Percentiles rank a stretch among this genome's conserved stretches.
Conservation (phyloP, 2,797 vertebrate species). For the Neopelma chrysocephalum region DNA sequence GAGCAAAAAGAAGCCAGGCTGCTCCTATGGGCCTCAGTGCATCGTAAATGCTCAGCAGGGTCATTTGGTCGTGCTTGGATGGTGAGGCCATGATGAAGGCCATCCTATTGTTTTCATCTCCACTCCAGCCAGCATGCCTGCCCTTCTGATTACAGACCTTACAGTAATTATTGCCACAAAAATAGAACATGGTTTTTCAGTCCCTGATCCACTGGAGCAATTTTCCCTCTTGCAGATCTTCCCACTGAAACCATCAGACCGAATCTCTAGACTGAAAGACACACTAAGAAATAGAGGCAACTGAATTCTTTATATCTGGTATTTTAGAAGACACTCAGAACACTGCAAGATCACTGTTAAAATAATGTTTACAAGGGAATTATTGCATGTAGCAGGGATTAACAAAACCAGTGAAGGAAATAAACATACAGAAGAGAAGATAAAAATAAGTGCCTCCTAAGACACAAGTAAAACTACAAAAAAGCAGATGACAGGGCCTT, state of each 20-base stretch:
- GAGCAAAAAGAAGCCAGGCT: not conserved
- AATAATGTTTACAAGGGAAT: not conserved
- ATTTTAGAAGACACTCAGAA: not conserved
- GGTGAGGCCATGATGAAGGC: not conserved
- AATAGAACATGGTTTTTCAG: not conserved
- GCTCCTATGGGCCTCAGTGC: not conserved
- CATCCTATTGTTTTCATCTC: not conserved
- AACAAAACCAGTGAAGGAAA: not conserved
- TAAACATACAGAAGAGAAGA: conserved; percentile 50
- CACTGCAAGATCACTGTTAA: not conserved
- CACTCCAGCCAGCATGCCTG: not conserved
- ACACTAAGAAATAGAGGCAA: not conserved
- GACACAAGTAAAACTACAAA: conserved; percentile 31
- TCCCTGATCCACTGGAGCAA: not conserved
- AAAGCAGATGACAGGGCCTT: conserved; percentile 52
- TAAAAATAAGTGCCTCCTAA: conserved; percentile 58
- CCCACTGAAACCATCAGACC: not conserved
- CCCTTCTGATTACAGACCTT: not conserved
- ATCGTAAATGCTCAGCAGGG: not conserved
- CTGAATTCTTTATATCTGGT: not conserved
- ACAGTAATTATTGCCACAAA: not conserved
- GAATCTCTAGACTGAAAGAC: not conserved
- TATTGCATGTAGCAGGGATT: not conserved
- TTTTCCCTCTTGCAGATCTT: not conserved
- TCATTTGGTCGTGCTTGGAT: not conserved